Conservation (phyloP, 2,113 vertebrate species). For the Mesoclemmys tuberculata region DNA sequence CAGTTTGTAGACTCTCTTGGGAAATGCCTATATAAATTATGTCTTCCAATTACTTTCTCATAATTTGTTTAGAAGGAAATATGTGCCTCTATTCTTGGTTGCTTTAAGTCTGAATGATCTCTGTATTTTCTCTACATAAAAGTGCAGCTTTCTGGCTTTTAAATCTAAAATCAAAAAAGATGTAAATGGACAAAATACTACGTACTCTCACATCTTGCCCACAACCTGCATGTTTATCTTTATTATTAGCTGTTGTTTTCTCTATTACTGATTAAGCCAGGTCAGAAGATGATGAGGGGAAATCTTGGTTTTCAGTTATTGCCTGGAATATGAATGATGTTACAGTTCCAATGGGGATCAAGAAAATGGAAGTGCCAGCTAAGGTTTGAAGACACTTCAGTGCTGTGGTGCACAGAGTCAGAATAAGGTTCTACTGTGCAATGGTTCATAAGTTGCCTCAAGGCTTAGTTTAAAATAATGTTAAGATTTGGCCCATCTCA, state of each 20-base stretch:
- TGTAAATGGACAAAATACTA: not conserved
- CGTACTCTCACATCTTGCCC: not conserved
- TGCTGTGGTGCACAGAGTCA: not conserved
- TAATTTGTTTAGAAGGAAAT: not conserved
- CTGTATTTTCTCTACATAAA: not conserved
- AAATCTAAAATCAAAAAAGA: not conserved
- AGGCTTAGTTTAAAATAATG: not conserved
- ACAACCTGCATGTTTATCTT: not conserved
- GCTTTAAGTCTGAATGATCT: not conserved
- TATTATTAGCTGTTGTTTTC: not conserved
- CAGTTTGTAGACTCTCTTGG: not conserved
- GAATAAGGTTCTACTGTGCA: not conserved
- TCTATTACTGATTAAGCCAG: not conserved
- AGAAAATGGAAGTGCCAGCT: not conserved
- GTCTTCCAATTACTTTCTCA: not conserved
- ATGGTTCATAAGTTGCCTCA: not conserved
- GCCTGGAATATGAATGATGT: not conserved
- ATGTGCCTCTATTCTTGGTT: not conserved
- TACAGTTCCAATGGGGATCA: not conserved
- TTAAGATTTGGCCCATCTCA: not conserved
- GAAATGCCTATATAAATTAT: not conserved
- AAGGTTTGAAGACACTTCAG: not conserved
- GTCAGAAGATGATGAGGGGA: not conserved
- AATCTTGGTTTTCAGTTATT: not conserved
- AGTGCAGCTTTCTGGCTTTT: not conserved